Evolutionary conservation across 2,797 vertebrate genomes (phyloP).

Genomic region (Gadopsis bispinosus): DNA sequence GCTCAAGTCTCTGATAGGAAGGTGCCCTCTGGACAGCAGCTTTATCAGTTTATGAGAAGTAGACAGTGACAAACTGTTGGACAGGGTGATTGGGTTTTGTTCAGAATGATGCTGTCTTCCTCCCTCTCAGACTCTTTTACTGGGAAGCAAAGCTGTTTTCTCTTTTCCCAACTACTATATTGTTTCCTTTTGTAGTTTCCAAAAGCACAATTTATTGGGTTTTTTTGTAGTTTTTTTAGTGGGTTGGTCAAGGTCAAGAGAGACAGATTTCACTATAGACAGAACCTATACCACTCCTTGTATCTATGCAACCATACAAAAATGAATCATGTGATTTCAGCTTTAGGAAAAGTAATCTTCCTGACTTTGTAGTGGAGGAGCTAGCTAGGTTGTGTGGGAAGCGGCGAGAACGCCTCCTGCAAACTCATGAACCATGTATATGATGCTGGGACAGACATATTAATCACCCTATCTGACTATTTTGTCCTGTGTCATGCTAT

Average conservation of each 20-base stretch:
- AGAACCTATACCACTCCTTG: not conserved
- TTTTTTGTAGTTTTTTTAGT: conserved; percentile 10
- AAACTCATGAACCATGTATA: conserved; percentile 14
- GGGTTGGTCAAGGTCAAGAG: not conserved
- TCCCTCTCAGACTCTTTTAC: conserved; percentile 6
- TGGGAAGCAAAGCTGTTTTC: not conserved
- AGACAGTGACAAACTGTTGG: conserved; percentile 46
- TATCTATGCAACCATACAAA: conserved; percentile 9
- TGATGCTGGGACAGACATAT: conserved; percentile 18
- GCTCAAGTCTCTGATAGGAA: conserved; percentile 34
- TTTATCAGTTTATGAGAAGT: conserved; percentile 46
- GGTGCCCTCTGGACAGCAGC: conserved; percentile 38
- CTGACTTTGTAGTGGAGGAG: not conserved
- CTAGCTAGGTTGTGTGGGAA: conserved; percentile 7
- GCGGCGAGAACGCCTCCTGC: not conserved
- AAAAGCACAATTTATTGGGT: conserved; percentile 3
- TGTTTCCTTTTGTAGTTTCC: conserved; percentile 11
- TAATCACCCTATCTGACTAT: conserved; percentile 15
- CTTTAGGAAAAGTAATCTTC: conserved; percentile 14
- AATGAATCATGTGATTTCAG: conserved; percentile 2
- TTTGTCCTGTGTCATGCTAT: conserved; percentile 1
- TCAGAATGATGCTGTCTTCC: conserved; percentile 5
- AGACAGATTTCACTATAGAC: conserved; percentile 6
- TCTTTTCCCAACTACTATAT: not conserved
- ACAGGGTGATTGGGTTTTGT: conserved; percentile 32